Evolutionary conservation across 2,888 invertebrate species (phyloP), one percentile per base, ranked within the genome.

Genomic region (Apocheima hispidaria): DNA sequence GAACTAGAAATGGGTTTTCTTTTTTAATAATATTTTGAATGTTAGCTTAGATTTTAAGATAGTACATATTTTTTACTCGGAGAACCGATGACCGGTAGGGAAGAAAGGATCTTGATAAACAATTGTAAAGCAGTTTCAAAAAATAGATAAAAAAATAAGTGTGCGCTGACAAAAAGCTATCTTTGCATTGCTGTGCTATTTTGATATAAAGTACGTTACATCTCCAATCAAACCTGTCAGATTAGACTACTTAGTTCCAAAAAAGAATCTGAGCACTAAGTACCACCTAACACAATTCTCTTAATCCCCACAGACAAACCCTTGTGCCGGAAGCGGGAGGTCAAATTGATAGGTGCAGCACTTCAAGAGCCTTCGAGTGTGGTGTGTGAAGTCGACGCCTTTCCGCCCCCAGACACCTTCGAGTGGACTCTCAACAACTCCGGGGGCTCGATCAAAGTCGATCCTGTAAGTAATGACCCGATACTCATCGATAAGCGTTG

Each of bases 391-490:
- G 97, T 98, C 44, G 97, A 97, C 79, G 95, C 97, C 43, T 97
- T 96, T 85, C 97, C 98, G 43, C 94, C 96, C 18, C 97, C 97
- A 23, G 95, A 96, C 77, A 95, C 94, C 71, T 98, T 97, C 88
- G 96, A 96, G 82, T 98, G 98, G 98, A 95, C 96, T 44, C 97
- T 98, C 87, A 98, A 98, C 92, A 98, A 96, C 89, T 97, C 97
- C 23, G 96, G 96, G 35, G 96, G 97, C 77, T 95, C 95, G 72
- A 94, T 95, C 70, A 96, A 97, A 60, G 60, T 60, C 50, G 55
- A 60, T 46, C 49, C 60, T 55, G 60, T 60, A 46, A 60, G 60
- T 60, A 60, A 54, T 38, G 43, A 41, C 2, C 26, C 21, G 12
- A 26, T 43, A 33, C 53, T 60, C 55, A 2, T 18, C 30, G 57